Evolutionary conservation across 2,797 vertebrate species (phyloP), one percentile per base, ranked within the genome.

Genomic region (Microctenopoma stevenorrisi): DNA sequence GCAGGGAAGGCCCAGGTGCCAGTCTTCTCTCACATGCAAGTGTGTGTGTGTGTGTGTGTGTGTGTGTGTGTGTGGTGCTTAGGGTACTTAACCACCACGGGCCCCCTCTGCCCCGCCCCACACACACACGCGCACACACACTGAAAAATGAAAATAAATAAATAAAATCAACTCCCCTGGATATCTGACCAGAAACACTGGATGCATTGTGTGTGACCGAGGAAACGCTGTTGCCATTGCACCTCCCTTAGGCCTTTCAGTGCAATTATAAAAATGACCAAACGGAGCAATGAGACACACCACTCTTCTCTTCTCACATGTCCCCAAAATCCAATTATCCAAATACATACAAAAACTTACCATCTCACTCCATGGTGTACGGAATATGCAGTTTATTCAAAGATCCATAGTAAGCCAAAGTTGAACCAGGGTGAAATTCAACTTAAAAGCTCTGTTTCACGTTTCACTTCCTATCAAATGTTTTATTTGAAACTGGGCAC

Each of bases 371-470:
- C 1, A 38, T 5, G 3, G 33, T 33, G 26, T 3, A 62, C 26
- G 38, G 14, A n/a, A 38, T 46, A 22, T 28, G 44, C 14, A 16
- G 26, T 43, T 35, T 40, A 55, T 46, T 3, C 59, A 49, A 70
- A 60, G 63, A 30, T 52, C 9, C 9, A 38, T 48, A 46, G 35
- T 10, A 5, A 38, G 46, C 26, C 12, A 18, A 49, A 74, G 65
- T 25, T 55, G 54, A 79, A 79, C 43, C 71, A 76, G 71, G 69
- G 78, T 72, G 63, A 59, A 43, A 47, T 44, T 25, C 46, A 43
- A 68, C 47, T 64, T 52, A 49, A 68, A 59, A 57, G 51, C 64
- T 49, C 3, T 53, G 46, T 78, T 60, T 74, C 40, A 77, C 43
- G 56, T 83, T 72, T 82, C 70, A 77, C 47, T 76, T 79, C 48